These are phyloP conservation scores for Rotaria socialis DNA, from an alignment of 2,888 invertebrate species.

Conservation along the genomic window DNA sequence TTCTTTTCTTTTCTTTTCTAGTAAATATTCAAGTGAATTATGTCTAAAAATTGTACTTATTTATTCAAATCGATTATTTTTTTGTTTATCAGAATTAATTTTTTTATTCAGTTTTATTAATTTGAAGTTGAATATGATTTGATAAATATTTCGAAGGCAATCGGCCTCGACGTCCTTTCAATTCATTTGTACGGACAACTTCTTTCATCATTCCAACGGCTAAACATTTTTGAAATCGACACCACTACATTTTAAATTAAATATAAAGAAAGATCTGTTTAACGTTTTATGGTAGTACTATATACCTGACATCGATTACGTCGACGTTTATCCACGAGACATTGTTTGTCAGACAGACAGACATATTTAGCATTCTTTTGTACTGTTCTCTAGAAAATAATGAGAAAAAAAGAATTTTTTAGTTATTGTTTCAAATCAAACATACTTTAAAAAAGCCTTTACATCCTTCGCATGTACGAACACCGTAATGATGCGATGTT, in stretches of 20 bases:
- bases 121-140: not conserved
- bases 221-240: constrained; percentile 95
- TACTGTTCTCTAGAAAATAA: constrained; percentile 75
- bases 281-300: not conserved
- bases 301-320: constrained; percentile 81
- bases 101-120: not conserved
- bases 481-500: constrained; percentile 95
- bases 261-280: not conserved
- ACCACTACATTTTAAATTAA: constrained; percentile 65
- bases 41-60: no score
- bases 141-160: constrained; percentile 76
- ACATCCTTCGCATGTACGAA: constrained; percentile 95
- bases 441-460: constrained; percentile 67
- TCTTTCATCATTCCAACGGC: constrained; percentile 98
- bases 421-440: no score
- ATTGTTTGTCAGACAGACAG: constrained; percentile 88
- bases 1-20: no score
- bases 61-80: no score
- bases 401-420: no score
- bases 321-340: constrained; percentile 92
- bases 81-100: not conserved
- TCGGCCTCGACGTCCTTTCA: constrained; percentile 90
- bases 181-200: constrained; percentile 87
- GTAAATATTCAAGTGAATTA: no score
- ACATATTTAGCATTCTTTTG: constrained; percentile 98